phyloP scores from a whole-genome alignment of 2,888 invertebrate species.

The Orchesellides sinensis region DNA sequence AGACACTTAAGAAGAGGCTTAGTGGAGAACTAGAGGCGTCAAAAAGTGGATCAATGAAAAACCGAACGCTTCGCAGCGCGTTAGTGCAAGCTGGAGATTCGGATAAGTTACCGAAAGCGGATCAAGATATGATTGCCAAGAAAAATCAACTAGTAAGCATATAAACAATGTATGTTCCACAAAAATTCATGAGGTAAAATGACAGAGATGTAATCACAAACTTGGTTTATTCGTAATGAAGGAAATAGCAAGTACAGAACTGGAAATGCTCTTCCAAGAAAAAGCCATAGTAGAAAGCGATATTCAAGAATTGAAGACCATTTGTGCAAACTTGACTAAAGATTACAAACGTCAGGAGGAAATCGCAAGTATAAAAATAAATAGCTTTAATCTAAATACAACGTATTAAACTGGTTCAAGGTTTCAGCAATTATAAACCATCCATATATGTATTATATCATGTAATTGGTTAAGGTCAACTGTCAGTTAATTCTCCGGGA shows the following conservation, averaged over 20 bases:
- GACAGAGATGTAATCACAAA: not conserved
- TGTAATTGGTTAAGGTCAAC: slow-evolving; percentile 44
- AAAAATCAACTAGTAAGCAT: slow-evolving; percentile 70
- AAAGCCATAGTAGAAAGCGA: slow-evolving; percentile 72
- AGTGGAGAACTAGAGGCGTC: slow-evolving; percentile 11
- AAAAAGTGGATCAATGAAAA: not conserved
- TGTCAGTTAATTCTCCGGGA: slow-evolving; percentile 45
- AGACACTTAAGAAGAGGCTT: slow-evolving; percentile 45
- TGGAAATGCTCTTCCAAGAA: slow-evolving; percentile 74
- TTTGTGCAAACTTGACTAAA: slow-evolving; percentile 61
- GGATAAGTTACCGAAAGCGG: slow-evolving; percentile 62
- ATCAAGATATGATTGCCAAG: slow-evolving; percentile 70
- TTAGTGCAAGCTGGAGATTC: slow-evolving; percentile 66
- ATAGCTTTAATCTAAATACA: not conserved
- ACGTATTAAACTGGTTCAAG: too few species aligned
- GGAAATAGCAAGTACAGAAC: slow-evolving; percentile 73
- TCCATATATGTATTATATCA: not conserved
- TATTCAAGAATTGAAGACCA: slow-evolving; percentile 63
- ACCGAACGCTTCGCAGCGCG: slow-evolving; percentile 48
- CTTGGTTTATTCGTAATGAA: slow-evolving; percentile 15
- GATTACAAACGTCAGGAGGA: slow-evolving; percentile 72
- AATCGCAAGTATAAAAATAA: slow-evolving; percentile 63
- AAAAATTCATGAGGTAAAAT: too few species aligned
- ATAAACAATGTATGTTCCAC: not conserved
- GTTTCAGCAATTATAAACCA: not conserved